Percentiles rank a stretch among this genome's conserved stretches.
phyloP scores from a whole-genome alignment of 1,140 invertebrate species.

The Hesperophylax magnus region DNA sequence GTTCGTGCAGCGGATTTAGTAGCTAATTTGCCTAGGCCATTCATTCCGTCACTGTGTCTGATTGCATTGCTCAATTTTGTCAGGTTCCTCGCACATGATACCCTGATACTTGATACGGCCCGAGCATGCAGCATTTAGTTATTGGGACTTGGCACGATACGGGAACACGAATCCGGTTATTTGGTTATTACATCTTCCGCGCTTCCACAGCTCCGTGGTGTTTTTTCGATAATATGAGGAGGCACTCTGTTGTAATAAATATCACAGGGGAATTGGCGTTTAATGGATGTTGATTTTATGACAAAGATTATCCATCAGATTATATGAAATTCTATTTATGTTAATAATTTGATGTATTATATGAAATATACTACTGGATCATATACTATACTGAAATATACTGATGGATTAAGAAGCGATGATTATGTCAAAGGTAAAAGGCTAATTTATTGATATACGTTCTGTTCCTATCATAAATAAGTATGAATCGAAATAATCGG shows the following conservation, averaged over 20 bases:
- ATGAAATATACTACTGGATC: too few species aligned
- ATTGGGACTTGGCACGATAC: slow-evolving; percentile 43
- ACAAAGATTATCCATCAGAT: too few species aligned
- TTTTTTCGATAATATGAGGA: slow-evolving; percentile 33
- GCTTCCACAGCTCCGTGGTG: not conserved
- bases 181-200: not conserved
- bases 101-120: slow-evolving; percentile 18
- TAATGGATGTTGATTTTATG: not conserved
- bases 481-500: too few species aligned
- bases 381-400: too few species aligned
- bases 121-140: slow-evolving; percentile 25
- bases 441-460: too few species aligned
- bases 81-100: slow-evolving; percentile 18
- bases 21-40: slow-evolving; percentile 50
- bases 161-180: slow-evolving; percentile 30
- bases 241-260: slow-evolving; percentile 35
- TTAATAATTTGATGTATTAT: too few species aligned
- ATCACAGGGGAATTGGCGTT: not conserved
- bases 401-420: too few species aligned
- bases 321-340: too few species aligned
- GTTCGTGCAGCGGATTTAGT: not conserved
- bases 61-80: slow-evolving; percentile 58
- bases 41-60: slow-evolving; percentile 43
- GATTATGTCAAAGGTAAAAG: too few species aligned
- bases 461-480: too few species aligned